These are phyloP conservation scores for Furcifer pardalis DNA, from an alignment of 2,797 vertebrate genomes.

Conservation along the genomic window DNA sequence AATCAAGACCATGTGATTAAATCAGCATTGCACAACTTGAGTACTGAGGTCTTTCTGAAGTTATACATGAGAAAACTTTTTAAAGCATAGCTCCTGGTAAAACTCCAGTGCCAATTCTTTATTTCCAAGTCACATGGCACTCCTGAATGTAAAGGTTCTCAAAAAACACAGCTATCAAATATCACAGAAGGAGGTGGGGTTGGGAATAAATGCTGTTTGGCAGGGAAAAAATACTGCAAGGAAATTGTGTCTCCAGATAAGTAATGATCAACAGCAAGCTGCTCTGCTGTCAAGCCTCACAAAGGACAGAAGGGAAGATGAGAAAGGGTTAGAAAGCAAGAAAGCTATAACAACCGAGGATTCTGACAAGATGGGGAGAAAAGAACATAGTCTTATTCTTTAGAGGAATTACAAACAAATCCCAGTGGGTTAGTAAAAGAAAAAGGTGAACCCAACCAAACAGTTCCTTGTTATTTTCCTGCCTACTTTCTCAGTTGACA, in stretches of 20 bases:
- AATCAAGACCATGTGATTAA: too few relatives aligned
- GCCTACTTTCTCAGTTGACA: slow-evolving; percentile 30
- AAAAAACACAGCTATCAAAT: slow-evolving; percentile 28
- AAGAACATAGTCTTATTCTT: background rate
- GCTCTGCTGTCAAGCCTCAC: slow-evolving; percentile 44
- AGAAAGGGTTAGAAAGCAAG: slow-evolving; percentile 54
- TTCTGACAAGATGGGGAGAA: slow-evolving; percentile 51
- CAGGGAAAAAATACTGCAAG: slow-evolving; percentile 26
- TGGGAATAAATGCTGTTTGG: slow-evolving; percentile 37
- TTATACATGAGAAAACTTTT: background rate
- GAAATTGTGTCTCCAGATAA: slow-evolving; percentile 56
- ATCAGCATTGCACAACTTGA: background rate
- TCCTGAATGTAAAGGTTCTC: slow-evolving; percentile 5
- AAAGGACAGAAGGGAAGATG: slow-evolving; percentile 51
- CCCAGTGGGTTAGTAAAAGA: slow-evolving; percentile 43
- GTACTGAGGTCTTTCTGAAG: background rate
- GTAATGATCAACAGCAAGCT: slow-evolving; percentile 52
- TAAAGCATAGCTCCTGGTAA: slow-evolving; percentile 18
- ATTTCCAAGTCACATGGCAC: slow-evolving; percentile 22
- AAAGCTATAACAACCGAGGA: slow-evolving; percentile 37
- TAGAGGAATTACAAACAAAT: slow-evolving; percentile 62
- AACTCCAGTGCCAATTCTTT: slow-evolving; percentile 10
- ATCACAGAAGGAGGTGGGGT: background rate
- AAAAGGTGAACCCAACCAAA: slow-evolving; percentile 44
- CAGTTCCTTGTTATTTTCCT: slow-evolving; percentile 9